Conservation (phyloP, 2,113 vertebrate species). For the Myrmecobius fasciatus region DNA sequence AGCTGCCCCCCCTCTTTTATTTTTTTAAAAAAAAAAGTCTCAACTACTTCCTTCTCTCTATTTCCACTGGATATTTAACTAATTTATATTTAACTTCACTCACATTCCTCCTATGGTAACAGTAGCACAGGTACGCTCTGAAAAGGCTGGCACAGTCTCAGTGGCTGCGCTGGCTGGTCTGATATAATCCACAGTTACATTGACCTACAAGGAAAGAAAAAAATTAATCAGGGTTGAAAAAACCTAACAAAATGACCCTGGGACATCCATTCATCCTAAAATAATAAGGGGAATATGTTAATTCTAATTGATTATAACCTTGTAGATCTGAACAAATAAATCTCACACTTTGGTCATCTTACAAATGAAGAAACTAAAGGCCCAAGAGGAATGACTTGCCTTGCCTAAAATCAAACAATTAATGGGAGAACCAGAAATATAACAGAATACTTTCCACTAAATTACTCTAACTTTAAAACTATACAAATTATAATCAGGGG, state of each 20-base stretch:
- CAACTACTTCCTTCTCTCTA: not conserved
- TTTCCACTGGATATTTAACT: not conserved
- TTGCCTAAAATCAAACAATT: not conserved
- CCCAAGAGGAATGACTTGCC: not conserved
- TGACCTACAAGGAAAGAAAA: constrained; percentile 87
- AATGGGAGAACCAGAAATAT: not conserved
- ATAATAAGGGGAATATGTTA: not conserved
- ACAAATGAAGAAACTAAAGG: not conserved
- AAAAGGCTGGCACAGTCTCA: constrained; percentile 91
- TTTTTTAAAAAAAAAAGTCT: constrained; percentile 21
- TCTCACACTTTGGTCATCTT: not conserved
- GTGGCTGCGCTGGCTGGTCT: constrained; percentile 92
- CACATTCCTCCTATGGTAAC: constrained; percentile 97
- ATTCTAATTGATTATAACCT: not conserved
- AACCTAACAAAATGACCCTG: not conserved
- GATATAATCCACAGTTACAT: constrained; percentile 97
- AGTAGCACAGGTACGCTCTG: constrained; percentile 97
- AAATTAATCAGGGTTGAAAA: not conserved
- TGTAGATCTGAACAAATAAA: not conserved
- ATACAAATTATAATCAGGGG: not conserved
- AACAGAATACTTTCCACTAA: not conserved
- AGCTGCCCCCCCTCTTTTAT: not conserved
- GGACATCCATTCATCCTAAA: not conserved
- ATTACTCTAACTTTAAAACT: not conserved
- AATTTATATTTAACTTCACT: constrained; percentile 75